Base-by-base conservation (phyloP, 2,797 vertebrate genomes). In the Eleutherodactylus coqui region DNA sequence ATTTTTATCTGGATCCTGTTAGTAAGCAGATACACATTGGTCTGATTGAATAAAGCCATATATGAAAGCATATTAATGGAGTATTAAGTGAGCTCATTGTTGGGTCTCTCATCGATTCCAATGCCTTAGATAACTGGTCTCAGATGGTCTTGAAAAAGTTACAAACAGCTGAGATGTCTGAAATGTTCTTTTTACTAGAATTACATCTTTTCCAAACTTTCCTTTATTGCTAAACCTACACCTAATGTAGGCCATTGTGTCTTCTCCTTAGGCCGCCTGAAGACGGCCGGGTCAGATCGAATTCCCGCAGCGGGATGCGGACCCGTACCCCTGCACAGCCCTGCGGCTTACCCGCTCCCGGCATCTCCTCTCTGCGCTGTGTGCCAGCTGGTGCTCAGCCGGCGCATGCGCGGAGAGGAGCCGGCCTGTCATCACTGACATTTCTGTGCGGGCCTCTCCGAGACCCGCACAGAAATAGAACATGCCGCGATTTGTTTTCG, bases 1-100 rank as follows among this genome's bases (percentile, higher is more conserved):
- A 79, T 73, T 75, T 3, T 34, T 14, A 47, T 85, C 24, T 27
- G 84, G 67, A 47, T 85, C 77, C 84, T 85, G 41, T 34, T 24
- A 16, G 17, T 6, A 78, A 55, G 49, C 2, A 21, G 19, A 36
- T 9, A 53, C 29, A 34, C 36, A 21, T 76, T 34, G n/a, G n/a
- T 29, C n/a, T 60, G 32, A 69, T 21, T 36, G 0, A 36, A 21
- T 69, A 10, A 4, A 69, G 34, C 10, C 7, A 69, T 19, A 17
- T 38, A 17, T 67, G 6, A 67, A 10, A 19, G 17, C 34, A 62
- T 14, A 1, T 17, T 38, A 38, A 2, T 38, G 34, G 3, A 19
- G 19, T 69, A 8, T 38, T 38, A 70, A 41, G 34, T 36, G 16
- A 69, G 64, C 21, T 41, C 19, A 70, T 41, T 38, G 0, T 11